Evolutionary conservation across 2,113 vertebrate genomes (phyloP).

Genomic region (Ahaetulla prasina): DNA sequence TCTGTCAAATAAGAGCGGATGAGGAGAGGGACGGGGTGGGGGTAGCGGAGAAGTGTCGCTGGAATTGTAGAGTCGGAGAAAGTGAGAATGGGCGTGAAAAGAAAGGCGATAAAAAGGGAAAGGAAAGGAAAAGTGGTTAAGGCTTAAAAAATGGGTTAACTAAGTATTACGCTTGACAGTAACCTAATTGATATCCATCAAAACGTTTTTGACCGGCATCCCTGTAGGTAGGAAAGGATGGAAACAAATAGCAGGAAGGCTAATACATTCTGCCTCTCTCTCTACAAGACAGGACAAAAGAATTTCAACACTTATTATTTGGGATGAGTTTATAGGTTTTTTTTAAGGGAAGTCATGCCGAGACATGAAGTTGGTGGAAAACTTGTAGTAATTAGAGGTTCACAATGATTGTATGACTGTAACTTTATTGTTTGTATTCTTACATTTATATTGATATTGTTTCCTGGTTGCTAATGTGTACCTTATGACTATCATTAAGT

Average conservation of each 20-base stretch:
- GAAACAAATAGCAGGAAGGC: neutral
- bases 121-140: neutral
- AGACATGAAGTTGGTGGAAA: neutral
- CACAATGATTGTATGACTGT: no score
- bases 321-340: neutral
- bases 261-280: neutral
- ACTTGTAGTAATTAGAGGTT: neutral
- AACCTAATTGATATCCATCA: neutral
- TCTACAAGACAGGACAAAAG: neutral
- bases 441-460: no score
- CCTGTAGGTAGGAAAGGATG: neutral
- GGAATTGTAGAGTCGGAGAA: neutral
- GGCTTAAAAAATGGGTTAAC: neutral
- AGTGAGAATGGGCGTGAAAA: neutral
- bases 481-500: no score
- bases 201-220: neutral
- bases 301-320: neutral
- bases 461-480: no score
- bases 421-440: no score
- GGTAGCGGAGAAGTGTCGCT: neutral
- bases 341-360: neutral
- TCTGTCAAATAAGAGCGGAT: neutral
- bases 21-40: neutral
- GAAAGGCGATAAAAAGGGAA: neutral
- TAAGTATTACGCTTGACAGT: neutral